Conservation (phyloP, 2,113 vertebrate genomes). For the Zingel zingel region DNA sequence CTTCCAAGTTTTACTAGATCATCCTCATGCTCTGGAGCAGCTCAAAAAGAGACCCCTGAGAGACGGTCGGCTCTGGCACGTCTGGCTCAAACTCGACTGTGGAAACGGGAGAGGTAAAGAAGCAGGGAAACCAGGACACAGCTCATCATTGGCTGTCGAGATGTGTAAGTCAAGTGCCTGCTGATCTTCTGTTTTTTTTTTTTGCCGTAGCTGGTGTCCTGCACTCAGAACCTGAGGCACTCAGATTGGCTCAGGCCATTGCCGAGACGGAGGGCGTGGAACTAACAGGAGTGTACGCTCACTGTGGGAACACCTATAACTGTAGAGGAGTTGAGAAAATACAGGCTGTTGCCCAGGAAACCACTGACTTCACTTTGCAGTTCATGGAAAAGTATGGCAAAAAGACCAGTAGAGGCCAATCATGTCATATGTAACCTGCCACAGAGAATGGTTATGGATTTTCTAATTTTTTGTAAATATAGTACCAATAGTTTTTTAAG, state of each 20-base stretch:
- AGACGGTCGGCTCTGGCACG: constrained; percentile 80
- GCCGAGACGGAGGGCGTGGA: constrained; percentile 69
- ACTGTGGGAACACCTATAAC: constrained; percentile 89
- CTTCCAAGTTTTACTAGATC: constrained; percentile 88
- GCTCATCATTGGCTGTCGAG: background rate
- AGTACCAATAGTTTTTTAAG: background rate
- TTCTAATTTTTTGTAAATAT: background rate
- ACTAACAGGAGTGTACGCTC: constrained; percentile 86
- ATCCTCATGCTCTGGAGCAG: constrained; percentile 71
- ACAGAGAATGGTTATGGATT: background rate
- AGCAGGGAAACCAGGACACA: background rate
- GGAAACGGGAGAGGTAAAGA: constrained; percentile 85
- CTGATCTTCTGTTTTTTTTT: constrained; percentile 4
- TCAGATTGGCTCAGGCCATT: constrained; percentile 81
- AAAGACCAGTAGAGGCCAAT: background rate
- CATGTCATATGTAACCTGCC: background rate
- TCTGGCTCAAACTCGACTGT: constrained; percentile 90
- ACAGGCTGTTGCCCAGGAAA: constrained; percentile 83
- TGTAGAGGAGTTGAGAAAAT: constrained; percentile 81
- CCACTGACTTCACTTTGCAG: constrained; percentile 76
- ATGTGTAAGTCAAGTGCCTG: too few species aligned
- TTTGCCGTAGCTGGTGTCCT: constrained; percentile 80
- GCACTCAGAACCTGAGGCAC: constrained; percentile 76
- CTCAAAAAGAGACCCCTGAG: constrained; percentile 76
- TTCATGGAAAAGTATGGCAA: constrained; percentile 86